Evolutionary conservation across 2,113 vertebrate genomes (phyloP), one percentile per base, ranked within the genome.

Genomic region (Alexandromys fortis): DNA sequence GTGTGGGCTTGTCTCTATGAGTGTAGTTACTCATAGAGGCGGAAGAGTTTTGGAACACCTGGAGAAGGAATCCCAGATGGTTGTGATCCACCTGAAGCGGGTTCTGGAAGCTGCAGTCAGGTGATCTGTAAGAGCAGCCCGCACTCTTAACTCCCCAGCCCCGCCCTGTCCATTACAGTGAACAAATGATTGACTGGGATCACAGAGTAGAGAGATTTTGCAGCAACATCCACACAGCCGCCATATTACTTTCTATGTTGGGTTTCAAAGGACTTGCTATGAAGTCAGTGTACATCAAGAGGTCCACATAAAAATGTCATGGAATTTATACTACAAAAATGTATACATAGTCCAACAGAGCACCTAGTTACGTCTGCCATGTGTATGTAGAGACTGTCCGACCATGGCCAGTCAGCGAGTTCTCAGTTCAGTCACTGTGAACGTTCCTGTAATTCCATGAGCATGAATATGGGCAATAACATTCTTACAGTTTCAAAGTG

Each of bases 111-210:
- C 42, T 47, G 28, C 47, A 1, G 14, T 22, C 2, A 22, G 42
- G 19, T 49, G 10, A 24, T 77, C 45, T 77, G 16, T 33, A 78
- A 52, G 30, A 52, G 30, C 7, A 79, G 30, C 67, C 30, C 2
- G 5, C 28, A 33, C 61, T 47, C 55, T 58, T 33, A 35, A 67
- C 28, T 45, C 38, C 17, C 47, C 28, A 67, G 28, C 38, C 61
- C 85, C 30, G 14, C 19, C 33, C 22, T n/a, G 24, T 76, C 70
- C 49, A 77, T 89, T 82, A 86, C 86, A 47, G 35, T 79, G 30
- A 93, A 70, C 87, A 94, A 90, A 73, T 68, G 42, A 91, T 24
- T 58, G 47, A 61, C 58, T 77, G n/a, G 77, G 65, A 61, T 73
- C 19, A 35, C 78, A 22, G 63, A 67, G 52, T 67, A 91, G 72